Evolutionary conservation across 2,113 vertebrate genomes (phyloP).

Genomic region (Prietella phreatophila): DNA sequence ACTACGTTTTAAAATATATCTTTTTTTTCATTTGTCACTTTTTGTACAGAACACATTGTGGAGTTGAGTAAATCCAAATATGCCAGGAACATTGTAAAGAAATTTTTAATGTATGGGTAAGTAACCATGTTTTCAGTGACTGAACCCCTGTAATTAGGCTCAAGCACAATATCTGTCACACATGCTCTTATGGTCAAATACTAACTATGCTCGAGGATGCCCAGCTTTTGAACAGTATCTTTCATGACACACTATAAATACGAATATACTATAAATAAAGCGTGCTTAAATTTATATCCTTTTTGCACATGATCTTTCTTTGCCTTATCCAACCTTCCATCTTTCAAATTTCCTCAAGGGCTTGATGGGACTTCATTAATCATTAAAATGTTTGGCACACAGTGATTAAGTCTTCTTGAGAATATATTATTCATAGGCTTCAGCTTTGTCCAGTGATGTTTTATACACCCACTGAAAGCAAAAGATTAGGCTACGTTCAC

Average conservation of each 20-base stretch:
- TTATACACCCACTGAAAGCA: not conserved
- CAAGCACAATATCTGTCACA: not conserved
- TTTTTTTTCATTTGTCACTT: not conserved
- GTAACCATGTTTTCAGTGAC: slow-evolving; percentile 32
- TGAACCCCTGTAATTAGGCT: not conserved
- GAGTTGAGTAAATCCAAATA: slow-evolving; percentile 91
- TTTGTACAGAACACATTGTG: slow-evolving; percentile 77
- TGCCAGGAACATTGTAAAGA: slow-evolving; percentile 91
- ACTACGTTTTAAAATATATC: not conserved
- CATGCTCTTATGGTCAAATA: not conserved
- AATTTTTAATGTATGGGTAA: slow-evolving; percentile 95
- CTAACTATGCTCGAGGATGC: not conserved
- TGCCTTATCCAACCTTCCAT: not conserved
- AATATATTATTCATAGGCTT: not conserved
- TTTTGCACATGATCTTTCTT: not conserved
- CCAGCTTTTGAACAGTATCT: not conserved
- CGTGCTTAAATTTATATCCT: not conserved
- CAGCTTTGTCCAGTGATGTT: not conserved
- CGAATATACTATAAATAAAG: not conserved
- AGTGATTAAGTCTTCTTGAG: not conserved
- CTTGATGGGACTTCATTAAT: not conserved
- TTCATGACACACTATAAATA: not conserved
- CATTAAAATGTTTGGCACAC: not conserved
- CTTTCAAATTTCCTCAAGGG: slow-evolving; percentile 14
- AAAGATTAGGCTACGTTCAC: not conserved